These are phyloP conservation scores for Huso huso DNA, from an alignment of 2,797 vertebrate species.

Conservation along the genomic window DNA sequence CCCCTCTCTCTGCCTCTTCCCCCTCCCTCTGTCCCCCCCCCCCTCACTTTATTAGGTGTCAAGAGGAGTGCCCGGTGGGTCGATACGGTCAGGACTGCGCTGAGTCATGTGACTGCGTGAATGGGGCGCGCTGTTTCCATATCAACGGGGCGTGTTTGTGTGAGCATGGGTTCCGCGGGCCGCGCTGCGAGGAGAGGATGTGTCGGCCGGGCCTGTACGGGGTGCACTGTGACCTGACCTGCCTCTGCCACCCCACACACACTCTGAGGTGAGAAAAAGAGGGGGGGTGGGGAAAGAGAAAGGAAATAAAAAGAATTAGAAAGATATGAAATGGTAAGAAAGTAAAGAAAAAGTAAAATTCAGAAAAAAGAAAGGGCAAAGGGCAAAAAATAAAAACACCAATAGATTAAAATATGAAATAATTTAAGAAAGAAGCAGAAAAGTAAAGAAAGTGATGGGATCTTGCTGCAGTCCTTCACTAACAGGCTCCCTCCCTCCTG, in stretches of 20 bases:
- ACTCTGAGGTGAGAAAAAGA: constrained; percentile 64
- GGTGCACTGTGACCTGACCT: constrained; percentile 64
- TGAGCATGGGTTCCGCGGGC: constrained; percentile 75
- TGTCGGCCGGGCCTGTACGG: constrained; percentile 65
- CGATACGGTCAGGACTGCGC: constrained; percentile 71
- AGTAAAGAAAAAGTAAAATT: too few relatives aligned
- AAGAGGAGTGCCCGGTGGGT: constrained; percentile 72
- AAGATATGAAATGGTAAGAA: too few relatives aligned
- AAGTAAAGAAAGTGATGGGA: neutral
- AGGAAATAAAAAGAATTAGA: neutral
- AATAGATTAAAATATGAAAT: too few relatives aligned
- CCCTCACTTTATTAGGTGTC: constrained; percentile 61
- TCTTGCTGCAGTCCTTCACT: too few relatives aligned
- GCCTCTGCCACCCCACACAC: constrained; percentile 72
- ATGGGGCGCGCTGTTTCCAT: constrained; percentile 79
- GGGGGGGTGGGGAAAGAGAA: neutral
- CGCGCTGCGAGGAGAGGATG: constrained; percentile 67
- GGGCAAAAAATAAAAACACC: too few relatives aligned
- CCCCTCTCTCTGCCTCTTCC: too few relatives aligned
- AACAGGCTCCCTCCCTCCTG: neutral
- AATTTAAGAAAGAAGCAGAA: too few relatives aligned
- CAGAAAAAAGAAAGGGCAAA: too few relatives aligned
- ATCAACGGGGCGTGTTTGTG: constrained; percentile 82
- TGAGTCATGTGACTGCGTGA: constrained; percentile 75
- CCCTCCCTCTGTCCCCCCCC: too few relatives aligned